Percentiles rank a stretch among this genome's conserved stretches.
Conservation (phyloP, 2,797 vertebrate genomes). For the Pseudochirops corinnae region DNA sequence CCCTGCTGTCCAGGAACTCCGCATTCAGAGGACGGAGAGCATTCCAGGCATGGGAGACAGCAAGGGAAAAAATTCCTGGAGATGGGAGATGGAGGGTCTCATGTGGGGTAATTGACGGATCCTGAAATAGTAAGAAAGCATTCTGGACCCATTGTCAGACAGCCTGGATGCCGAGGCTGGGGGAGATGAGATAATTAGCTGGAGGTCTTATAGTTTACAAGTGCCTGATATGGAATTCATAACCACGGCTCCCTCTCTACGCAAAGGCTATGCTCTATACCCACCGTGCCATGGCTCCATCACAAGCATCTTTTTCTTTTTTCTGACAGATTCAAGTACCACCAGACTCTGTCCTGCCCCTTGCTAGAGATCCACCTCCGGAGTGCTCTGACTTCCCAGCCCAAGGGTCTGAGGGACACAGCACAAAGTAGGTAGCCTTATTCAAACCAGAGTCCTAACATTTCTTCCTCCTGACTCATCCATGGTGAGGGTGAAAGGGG, state of each 20-base stretch:
- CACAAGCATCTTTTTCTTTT: neutral
- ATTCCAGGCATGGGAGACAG: neutral
- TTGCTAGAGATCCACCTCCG: constrained; percentile 84
- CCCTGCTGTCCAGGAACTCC: neutral
- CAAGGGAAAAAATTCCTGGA: neutral
- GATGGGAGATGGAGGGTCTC: neutral
- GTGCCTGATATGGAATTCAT: neutral
- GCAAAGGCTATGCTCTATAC: neutral
- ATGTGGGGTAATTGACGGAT: neutral
- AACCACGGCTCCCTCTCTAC: neutral
- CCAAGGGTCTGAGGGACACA: neutral
- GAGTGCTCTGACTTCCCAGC: constrained; percentile 68
- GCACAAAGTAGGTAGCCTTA: constrained; percentile 38
- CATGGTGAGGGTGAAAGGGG: neutral
- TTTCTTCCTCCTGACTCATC: neutral
- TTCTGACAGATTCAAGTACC: constrained; percentile 77
- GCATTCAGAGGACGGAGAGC: neutral
- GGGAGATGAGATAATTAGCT: neutral
- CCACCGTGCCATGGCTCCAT: neutral
- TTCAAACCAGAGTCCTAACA: neutral
- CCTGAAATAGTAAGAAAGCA: neutral
- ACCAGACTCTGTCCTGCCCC: constrained; percentile 86
- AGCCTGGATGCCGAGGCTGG: neutral
- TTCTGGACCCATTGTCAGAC: neutral
- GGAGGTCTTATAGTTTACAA: neutral